A percentile compares a stretch with the other conserved stretches of the same genome.
phyloP scores from a whole-genome alignment of 2,797 vertebrate species.

The Tinamus major region DNA sequence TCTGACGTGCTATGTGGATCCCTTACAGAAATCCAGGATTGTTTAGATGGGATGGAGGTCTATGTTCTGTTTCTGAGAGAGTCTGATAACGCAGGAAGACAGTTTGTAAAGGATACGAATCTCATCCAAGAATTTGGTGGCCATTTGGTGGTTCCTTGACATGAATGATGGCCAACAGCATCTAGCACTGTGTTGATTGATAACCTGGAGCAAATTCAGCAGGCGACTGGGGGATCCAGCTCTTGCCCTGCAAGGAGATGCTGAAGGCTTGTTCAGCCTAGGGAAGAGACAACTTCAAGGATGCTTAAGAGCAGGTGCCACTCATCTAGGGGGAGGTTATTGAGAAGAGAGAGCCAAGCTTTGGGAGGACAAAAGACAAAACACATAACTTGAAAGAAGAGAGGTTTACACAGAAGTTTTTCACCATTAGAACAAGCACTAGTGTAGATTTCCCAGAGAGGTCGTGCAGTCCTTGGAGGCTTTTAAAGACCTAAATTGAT shows the following conservation, averaged over 20 bases:
- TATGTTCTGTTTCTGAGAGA: background rate
- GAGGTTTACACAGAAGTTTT: background rate
- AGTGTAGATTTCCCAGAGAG: background rate
- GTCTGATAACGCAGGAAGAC: background rate
- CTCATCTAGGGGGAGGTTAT: fast-evolving
- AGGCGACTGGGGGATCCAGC: background rate
- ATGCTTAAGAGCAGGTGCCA: background rate
- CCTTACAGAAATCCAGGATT: background rate
- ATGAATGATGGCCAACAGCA: background rate
- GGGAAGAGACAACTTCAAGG: background rate
- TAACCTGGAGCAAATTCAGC: background rate
- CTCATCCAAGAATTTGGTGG: background rate
- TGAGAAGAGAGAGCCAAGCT: background rate
- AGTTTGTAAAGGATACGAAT: background rate
- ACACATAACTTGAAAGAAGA: background rate
- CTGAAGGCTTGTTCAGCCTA: background rate
- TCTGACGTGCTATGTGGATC: background rate
- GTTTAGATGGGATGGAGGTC: background rate
- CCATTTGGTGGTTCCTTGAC: background rate
- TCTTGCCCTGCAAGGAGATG: background rate
- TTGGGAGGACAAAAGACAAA: background rate
- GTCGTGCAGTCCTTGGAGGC: background rate
- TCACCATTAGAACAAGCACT: background rate
- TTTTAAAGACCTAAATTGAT: background rate
- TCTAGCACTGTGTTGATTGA: background rate